Evolutionary conservation across 2,113 vertebrate species (phyloP).

Genomic region (Salvator merianae): DNA sequence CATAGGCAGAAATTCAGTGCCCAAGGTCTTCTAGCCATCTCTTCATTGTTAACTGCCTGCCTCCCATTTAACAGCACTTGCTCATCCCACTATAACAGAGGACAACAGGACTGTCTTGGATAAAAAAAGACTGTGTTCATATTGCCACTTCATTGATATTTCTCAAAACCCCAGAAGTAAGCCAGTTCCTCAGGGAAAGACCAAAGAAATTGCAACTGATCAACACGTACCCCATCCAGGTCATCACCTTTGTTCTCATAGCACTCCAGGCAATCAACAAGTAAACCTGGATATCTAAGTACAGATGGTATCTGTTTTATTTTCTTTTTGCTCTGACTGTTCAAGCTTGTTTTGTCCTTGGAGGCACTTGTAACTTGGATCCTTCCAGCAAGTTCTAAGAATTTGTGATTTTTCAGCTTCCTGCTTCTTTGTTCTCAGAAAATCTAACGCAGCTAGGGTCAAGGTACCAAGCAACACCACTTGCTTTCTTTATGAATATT

Average conservation of each 20-base stretch:
- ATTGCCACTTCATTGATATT: neutral
- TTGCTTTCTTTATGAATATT: neutral
- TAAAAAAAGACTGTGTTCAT: neutral
- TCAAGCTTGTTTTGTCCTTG: neutral
- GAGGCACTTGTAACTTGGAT: constrained; percentile 3
- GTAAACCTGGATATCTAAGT: neutral
- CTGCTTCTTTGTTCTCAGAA: neutral
- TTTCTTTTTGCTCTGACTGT: neutral
- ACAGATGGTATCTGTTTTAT: neutral
- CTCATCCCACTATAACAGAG: too few relatives aligned
- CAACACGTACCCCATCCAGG: neutral
- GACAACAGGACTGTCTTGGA: neutral
- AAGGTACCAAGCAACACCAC: neutral
- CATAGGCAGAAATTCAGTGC: too few relatives aligned
- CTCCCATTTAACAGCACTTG: neutral
- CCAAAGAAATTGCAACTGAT: neutral
- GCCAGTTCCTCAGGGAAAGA: neutral
- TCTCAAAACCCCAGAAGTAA: neutral
- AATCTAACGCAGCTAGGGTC: neutral
- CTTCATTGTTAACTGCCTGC: neutral
- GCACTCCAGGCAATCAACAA: neutral
- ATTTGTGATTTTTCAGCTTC: neutral
- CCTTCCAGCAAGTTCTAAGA: neutral
- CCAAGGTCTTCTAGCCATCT: too few relatives aligned
- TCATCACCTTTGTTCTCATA: neutral